Evolutionary conservation across 35 echinoderm and acorn worm species (phyloP).

Genomic region (Ophiothrix spiculata): DNA sequence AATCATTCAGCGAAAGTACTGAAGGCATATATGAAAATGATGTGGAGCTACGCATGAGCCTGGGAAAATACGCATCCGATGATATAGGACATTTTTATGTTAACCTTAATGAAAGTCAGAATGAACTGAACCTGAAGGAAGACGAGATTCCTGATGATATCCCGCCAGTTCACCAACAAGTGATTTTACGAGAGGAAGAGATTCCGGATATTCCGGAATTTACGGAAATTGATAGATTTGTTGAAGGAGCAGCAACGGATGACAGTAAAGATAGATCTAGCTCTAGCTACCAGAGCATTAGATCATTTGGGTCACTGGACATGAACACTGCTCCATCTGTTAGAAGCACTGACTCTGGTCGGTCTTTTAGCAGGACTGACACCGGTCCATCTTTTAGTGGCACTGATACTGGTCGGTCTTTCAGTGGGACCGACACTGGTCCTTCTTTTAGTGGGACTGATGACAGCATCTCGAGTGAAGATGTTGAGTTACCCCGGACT

Average conservation of each 20-base stretch:
- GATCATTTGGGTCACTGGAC: not conserved
- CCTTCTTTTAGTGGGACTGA: not conserved
- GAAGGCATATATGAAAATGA: constrained; percentile 5
- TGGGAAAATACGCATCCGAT: not conserved
- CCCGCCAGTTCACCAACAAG: too few species aligned
- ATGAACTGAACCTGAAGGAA: not conserved
- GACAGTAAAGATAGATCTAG: not conserved
- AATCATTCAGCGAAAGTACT: not conserved
- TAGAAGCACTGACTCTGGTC: too few species aligned
- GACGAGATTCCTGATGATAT: not conserved
- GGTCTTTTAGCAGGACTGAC: too few species aligned
- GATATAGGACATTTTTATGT: not conserved
- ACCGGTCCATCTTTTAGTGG: too few species aligned
- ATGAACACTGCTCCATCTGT: not conserved
- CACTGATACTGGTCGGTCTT: too few species aligned
- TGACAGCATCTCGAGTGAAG: not conserved
- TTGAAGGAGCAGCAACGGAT: not conserved
- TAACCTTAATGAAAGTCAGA: not conserved
- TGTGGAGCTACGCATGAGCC: not conserved
- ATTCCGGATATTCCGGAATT: too few species aligned
- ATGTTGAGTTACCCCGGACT: not conserved
- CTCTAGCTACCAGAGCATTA: not conserved
- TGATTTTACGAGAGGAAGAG: too few species aligned
- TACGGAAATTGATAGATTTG: not conserved
- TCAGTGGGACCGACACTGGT: too few species aligned